Evolutionary conservation across 2,797 vertebrate genomes (phyloP).

Genomic region (Typhlichthys subterraneus): DNA sequence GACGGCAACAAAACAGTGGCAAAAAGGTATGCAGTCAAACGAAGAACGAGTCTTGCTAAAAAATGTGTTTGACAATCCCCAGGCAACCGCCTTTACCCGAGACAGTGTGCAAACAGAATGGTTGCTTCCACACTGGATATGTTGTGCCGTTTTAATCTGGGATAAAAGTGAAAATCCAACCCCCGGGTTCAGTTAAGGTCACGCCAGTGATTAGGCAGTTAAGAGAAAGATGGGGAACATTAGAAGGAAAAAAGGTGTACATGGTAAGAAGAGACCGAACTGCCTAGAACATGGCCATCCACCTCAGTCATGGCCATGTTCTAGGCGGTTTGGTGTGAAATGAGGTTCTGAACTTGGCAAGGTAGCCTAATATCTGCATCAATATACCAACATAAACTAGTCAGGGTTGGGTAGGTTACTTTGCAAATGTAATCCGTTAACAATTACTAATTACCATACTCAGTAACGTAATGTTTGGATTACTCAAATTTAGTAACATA

Average conservation of each 20-base stretch:
- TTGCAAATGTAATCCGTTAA: too few species aligned
- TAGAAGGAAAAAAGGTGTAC: conserved; percentile 2
- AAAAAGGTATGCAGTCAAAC: conserved; percentile 34
- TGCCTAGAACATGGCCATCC: not conserved
- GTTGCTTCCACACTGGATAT: conserved; percentile 65
- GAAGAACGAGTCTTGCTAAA: conserved; percentile 11
- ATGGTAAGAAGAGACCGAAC: not conserved
- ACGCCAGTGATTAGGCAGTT: conserved; percentile 72
- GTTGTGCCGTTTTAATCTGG: conserved; percentile 80
- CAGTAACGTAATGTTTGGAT: too few species aligned
- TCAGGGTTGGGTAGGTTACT: too few species aligned
- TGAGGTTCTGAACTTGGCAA: not conserved
- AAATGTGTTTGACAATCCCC: conserved; percentile 23
- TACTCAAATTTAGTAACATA: too few species aligned
- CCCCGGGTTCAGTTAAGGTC: conserved; percentile 81
- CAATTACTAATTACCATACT: too few species aligned
- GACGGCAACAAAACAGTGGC: not conserved
- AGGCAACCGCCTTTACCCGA: conserved; percentile 39
- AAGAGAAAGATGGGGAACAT: conserved; percentile 3
- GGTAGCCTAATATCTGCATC: not conserved
- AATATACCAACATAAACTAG: not conserved
- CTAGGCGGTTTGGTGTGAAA: not conserved
- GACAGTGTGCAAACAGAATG: conserved; percentile 55
- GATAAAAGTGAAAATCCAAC: conserved; percentile 81
- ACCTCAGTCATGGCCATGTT: too few species aligned